These are phyloP conservation scores for Poeciliopsis infans DNA, from an alignment of 2,797 vertebrate species.

Conservation along the genomic window DNA sequence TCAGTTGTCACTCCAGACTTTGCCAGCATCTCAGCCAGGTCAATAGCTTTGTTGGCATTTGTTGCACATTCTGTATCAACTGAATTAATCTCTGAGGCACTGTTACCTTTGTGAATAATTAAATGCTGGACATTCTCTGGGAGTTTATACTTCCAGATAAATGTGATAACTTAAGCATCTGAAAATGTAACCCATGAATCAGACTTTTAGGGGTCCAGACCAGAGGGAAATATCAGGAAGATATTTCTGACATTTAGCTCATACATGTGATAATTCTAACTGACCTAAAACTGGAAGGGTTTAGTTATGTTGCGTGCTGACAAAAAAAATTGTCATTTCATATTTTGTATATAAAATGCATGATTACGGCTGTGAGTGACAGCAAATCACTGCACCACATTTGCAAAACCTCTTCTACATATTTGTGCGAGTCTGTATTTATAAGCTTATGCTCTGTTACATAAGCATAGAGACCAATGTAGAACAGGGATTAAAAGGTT, in stretches of 20 bases:
- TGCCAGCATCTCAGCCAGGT: background rate
- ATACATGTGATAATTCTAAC: background rate
- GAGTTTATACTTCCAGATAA: background rate
- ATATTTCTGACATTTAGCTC: background rate
- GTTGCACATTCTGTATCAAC: background rate
- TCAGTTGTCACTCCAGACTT: background rate
- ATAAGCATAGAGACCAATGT: slow-evolving; percentile 36
- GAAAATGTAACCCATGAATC: background rate
- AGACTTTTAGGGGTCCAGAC: background rate
- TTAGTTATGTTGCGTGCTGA: background rate
- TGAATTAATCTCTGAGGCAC: background rate
- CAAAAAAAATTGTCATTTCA: background rate
- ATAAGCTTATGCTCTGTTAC: slow-evolving; percentile 2
- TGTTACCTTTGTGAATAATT: background rate
- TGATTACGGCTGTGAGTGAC: background rate
- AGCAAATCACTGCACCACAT: background rate
- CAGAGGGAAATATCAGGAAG: no score
- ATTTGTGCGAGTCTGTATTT: slow-evolving; percentile 1
- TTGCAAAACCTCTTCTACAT: background rate
- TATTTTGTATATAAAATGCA: background rate
- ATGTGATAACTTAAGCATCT: background rate
- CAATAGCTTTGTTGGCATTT: background rate
- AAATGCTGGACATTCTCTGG: background rate
- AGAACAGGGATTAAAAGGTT: slow-evolving; percentile 41
- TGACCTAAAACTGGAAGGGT: background rate